These are phyloP conservation scores for Cyrtodaria siliqua DNA, from an alignment of 2,888 invertebrate species.

Conservation along the genomic window DNA sequence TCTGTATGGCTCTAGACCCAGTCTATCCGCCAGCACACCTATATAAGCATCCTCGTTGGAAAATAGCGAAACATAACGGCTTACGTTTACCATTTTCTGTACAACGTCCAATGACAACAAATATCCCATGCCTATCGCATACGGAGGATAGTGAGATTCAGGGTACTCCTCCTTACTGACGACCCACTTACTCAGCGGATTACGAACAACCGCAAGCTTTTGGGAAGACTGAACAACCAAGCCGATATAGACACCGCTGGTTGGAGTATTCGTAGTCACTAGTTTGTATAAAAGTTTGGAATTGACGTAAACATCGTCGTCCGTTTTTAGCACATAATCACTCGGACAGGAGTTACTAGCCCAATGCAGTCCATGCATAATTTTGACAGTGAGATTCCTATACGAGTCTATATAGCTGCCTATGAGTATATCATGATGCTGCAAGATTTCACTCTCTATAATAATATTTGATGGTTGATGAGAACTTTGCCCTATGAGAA, in stretches of 20 bases:
- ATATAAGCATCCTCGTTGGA: constrained; percentile 85
- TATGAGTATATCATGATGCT: constrained; percentile 75
- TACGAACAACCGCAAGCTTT: constrained; percentile 78
- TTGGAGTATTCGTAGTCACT: constrained; percentile 60
- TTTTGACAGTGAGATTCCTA: constrained; percentile 82
- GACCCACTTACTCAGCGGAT: constrained; percentile 79
- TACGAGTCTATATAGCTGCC: constrained; percentile 83
- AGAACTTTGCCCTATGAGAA: constrained; percentile 74
- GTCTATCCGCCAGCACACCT: constrained; percentile 77
- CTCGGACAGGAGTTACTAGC: constrained; percentile 67
- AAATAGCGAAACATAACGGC: constrained; percentile 75
- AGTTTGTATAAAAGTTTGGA: constrained; percentile 71
- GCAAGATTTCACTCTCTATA: constrained; percentile 64
- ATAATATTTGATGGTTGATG: constrained; percentile 24
- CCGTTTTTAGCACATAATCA: constrained; percentile 81
- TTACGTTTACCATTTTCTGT: constrained; percentile 68
- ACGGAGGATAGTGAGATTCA: constrained; percentile 78
- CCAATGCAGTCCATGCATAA: constrained; percentile 82
- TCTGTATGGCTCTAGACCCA: constrained; percentile 75
- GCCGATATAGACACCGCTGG: constrained; percentile 80
- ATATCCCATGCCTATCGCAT: constrained; percentile 84
- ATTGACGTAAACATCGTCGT: constrained; percentile 84
- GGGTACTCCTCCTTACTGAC: constrained; percentile 76
- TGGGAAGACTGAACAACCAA: constrained; percentile 68
- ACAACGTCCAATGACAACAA: constrained; percentile 81